Evolutionary conservation across 2,797 vertebrate species (phyloP).

Genomic region (Clamator glandarius): DNA sequence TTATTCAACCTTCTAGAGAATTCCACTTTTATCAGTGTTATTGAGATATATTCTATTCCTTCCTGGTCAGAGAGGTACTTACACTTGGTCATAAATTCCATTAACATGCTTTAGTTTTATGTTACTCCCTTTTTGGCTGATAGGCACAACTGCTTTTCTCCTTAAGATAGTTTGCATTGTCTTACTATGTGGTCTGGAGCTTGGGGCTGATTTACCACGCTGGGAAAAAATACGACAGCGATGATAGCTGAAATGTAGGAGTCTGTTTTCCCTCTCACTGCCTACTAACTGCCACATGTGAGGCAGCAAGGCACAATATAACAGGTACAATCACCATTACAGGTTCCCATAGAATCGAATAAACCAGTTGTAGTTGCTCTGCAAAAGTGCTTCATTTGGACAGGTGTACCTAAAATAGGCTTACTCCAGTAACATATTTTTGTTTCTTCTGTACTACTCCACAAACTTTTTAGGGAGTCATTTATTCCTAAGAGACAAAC

Average conservation of each 20-base stretch:
- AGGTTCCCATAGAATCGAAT: background rate
- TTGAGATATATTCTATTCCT: background rate
- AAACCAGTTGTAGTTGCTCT: background rate
- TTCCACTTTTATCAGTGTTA: background rate
- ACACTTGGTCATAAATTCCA: background rate
- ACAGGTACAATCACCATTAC: background rate
- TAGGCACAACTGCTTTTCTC: background rate
- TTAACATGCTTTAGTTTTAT: background rate
- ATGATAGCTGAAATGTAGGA: background rate
- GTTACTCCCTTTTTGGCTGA: background rate
- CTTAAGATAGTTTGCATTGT: background rate
- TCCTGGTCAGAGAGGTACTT: background rate
- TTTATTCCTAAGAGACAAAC: background rate
- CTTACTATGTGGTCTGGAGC: background rate
- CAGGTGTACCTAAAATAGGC: background rate
- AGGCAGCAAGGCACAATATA: background rate
- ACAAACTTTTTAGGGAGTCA: background rate
- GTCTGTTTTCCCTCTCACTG: background rate
- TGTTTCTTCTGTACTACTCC: background rate
- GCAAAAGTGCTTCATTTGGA: background rate
- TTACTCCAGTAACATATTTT: background rate
- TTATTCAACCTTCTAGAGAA: background rate
- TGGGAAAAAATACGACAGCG: fast-evolving
- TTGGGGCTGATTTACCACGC: background rate
- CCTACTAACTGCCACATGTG: background rate